Percentiles rank a stretch among this genome's conserved stretches.
Conservation (phyloP, 2,888 invertebrate genomes). For the Thymelicus lineola region DNA sequence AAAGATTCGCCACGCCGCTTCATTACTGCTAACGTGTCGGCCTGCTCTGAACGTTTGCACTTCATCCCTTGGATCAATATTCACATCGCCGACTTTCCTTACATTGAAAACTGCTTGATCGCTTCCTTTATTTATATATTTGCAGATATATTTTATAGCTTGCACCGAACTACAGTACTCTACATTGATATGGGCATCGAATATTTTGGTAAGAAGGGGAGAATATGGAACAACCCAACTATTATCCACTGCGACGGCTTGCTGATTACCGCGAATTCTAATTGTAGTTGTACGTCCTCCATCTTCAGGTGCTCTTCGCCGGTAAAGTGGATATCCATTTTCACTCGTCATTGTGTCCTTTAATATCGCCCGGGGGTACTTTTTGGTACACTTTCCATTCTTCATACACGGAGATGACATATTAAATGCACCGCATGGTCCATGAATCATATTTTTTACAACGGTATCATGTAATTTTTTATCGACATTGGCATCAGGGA, state of each 20-base stretch:
- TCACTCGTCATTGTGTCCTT: too few relatives aligned
- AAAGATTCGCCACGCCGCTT: conserved; percentile 52
- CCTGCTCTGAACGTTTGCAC: conserved; percentile 50
- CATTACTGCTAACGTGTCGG: conserved; percentile 51
- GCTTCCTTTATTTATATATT: conserved; percentile 43
- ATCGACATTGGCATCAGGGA: conserved; percentile 44
- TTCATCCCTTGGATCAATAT: conserved; percentile 45
- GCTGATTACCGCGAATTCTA: too few relatives aligned
- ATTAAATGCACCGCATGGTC: background rate
- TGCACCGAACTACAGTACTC: conserved; percentile 42
- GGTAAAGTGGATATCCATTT: too few relatives aligned
- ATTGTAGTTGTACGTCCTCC: too few relatives aligned
- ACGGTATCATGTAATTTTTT: conserved; percentile 42
- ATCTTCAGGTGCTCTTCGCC: too few relatives aligned
- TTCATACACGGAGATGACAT: background rate
- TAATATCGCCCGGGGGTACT: conserved; percentile 38
- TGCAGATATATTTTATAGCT: conserved; percentile 45
- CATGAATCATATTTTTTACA: background rate
- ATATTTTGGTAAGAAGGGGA: too few relatives aligned
- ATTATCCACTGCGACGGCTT: background rate
- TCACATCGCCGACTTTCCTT: conserved; percentile 34
- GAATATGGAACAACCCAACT: too few relatives aligned
- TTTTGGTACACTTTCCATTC: conserved; percentile 25
- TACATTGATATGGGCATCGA: conserved; percentile 42
- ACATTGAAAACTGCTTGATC: conserved; percentile 45